Evolutionary conservation across 2,797 vertebrate genomes (phyloP).

Genomic region (Artibeus jamaicensis): DNA sequence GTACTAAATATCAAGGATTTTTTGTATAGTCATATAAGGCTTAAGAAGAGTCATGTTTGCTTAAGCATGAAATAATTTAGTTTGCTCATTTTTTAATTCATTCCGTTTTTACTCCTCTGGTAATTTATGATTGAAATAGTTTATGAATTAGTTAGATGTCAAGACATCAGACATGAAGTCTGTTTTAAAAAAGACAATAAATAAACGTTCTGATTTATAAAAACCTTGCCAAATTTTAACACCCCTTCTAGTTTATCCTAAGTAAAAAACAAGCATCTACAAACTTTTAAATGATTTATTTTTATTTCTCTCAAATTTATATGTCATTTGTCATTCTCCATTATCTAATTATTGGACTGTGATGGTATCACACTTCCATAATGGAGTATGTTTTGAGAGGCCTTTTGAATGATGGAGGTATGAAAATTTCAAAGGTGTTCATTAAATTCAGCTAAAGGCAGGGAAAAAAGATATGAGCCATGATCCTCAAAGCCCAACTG

Average conservation of each 20-base stretch:
- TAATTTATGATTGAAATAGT: constrained; percentile 24
- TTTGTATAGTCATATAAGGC: background rate
- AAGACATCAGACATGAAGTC: constrained; percentile 17
- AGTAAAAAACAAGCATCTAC: constrained; percentile 27
- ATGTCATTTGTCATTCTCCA: constrained; percentile 30
- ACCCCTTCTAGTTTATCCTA: background rate
- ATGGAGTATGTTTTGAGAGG: constrained; percentile 20
- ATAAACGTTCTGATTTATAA: constrained; percentile 4
- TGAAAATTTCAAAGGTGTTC: constrained; percentile 53
- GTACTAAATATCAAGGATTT: background rate
- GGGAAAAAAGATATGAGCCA: background rate
- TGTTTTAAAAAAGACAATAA: background rate
- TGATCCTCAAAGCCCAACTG: constrained; percentile 35
- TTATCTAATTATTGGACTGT: constrained; percentile 28
- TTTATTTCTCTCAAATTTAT: constrained; percentile 11
- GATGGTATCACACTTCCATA: background rate
- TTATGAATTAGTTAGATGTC: background rate
- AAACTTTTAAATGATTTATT: constrained; percentile 46
- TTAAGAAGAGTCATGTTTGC: constrained; percentile 35
- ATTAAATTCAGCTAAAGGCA: constrained; percentile 49
- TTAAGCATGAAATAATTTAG: constrained; percentile 38
- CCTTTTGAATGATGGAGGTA: constrained; percentile 29
- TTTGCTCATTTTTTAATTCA: constrained; percentile 10
- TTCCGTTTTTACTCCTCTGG: background rate
- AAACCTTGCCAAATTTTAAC: background rate